Percentiles rank a stretch among this genome's conserved stretches.
These are phyloP conservation scores for Choloepus hoffmanni DNA, from an alignment of 2,113 vertebrate genomes.

Conservation along the genomic window DNA sequence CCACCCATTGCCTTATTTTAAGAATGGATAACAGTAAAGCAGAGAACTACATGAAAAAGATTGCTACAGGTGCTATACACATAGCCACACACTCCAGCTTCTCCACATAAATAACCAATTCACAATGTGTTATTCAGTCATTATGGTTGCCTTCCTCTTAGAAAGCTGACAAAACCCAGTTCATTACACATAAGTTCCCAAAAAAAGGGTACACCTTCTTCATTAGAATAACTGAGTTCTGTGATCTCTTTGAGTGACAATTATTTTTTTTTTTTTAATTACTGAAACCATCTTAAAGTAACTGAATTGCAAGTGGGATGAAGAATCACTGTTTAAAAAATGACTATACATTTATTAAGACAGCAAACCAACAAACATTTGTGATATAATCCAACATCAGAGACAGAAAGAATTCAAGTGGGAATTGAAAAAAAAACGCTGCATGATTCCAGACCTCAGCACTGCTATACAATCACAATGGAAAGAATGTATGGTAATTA, in stretches of 20 bases:
- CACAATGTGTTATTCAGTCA: background rate
- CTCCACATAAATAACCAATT: background rate
- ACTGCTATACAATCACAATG: conserved; percentile 62
- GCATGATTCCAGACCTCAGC: conserved; percentile 68
- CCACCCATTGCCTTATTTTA: background rate
- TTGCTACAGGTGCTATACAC: background rate
- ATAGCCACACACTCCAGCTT: background rate
- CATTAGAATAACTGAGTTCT: background rate
- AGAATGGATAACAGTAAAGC: background rate
- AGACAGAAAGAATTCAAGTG: background rate
- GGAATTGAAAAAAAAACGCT: background rate
- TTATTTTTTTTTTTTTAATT: conserved; percentile 1
- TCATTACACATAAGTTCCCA: background rate
- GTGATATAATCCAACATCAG: conserved; percentile 24
- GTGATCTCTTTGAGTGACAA: background rate
- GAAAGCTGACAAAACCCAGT: background rate
- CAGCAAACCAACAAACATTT: conserved; percentile 20
- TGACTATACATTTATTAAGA: background rate
- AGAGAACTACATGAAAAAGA: conserved; percentile 34
- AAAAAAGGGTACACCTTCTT: background rate
- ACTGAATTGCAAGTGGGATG: conserved; percentile 9
- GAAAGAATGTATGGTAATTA: conserved; percentile 74
- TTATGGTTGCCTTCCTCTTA: background rate
- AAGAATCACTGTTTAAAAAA: conserved; percentile 31
- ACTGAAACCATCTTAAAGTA: background rate